phyloP scores from a whole-genome alignment of 1,140 invertebrate species.

The Zophobas atratus region DNA sequence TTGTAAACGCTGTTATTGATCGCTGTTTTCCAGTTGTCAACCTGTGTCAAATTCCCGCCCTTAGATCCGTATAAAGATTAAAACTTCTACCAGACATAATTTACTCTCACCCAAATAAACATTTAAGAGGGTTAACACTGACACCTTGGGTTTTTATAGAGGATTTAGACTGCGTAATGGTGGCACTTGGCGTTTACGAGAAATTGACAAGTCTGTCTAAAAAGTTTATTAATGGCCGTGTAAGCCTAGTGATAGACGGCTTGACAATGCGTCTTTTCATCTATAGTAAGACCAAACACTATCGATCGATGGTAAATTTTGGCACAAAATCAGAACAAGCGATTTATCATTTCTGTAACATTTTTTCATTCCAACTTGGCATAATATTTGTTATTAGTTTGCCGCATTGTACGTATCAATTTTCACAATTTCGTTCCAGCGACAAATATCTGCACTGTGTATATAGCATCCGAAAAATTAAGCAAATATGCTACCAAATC shows the following conservation, averaged over 20 bases:
- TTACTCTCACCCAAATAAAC: slow-evolving; percentile 34
- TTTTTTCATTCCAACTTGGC: background rate
- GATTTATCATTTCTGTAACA: background rate
- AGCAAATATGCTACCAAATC: background rate
- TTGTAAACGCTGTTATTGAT: slow-evolving; percentile 19
- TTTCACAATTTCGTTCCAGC: too few species aligned
- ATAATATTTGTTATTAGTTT: too few species aligned
- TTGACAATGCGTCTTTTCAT: slow-evolving; percentile 16
- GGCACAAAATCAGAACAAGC: background rate
- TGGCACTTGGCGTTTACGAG: slow-evolving; percentile 7
- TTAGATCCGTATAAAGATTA: slow-evolving; percentile 29
- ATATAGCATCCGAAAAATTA: background rate
- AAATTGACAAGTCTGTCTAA: background rate
- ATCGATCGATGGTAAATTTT: slow-evolving; percentile 20
- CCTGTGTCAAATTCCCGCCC: slow-evolving; percentile 18
- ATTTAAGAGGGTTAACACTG: slow-evolving; percentile 18
- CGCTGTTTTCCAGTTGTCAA: slow-evolving; percentile 37
- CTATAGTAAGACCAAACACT: background rate
- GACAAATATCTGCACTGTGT: too few species aligned
- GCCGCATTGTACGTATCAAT: too few species aligned
- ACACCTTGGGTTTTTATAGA: slow-evolving; percentile 1
- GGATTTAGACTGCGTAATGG: slow-evolving; percentile 16
- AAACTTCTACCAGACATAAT: slow-evolving; percentile 17
- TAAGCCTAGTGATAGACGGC: slow-evolving; percentile 4
- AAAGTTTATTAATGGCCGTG: slow-evolving; percentile 11